phyloP scores from a whole-genome alignment of 2,797 vertebrate genomes.

The Caiman crocodilus region DNA sequence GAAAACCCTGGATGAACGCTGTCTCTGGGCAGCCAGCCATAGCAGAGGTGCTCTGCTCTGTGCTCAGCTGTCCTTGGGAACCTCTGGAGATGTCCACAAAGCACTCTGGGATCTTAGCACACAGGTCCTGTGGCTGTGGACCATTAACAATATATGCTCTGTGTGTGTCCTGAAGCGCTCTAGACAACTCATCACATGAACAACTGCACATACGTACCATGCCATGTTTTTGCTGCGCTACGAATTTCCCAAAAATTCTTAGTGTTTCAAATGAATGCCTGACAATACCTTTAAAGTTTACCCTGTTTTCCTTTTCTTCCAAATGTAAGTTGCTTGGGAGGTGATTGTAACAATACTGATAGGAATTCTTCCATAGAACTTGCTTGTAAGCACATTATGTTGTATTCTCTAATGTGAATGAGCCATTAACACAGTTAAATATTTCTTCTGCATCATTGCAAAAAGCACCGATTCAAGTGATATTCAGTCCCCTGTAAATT shows the following conservation, averaged over 20 bases:
- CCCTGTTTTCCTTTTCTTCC: constrained; percentile 25
- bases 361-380: background rate
- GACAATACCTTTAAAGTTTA: constrained; percentile 13
- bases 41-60: no score
- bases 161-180: no score
- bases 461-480: constrained; percentile 51
- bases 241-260: background rate
- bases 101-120: no score
- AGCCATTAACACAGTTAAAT: constrained; percentile 41
- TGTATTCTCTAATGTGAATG: constrained; percentile 39
- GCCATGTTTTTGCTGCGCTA: background rate
- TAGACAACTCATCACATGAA: no score
- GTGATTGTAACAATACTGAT: constrained; percentile 2
- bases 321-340: constrained; percentile 28
- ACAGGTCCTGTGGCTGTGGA: no score
- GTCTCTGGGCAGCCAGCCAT: no score
- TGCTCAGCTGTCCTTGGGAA: no score
- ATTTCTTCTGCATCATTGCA: constrained; percentile 37
- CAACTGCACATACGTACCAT: no score
- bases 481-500: constrained; percentile 27
- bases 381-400: background rate
- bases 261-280: background rate
- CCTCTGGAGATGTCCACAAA: no score
- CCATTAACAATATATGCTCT: no score
- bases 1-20: no score